Percentiles rank a stretch among this genome's conserved stretches.
phyloP scores from a whole-genome alignment of 2,888 invertebrate genomes.

The Eudasyphora cyanicolor region DNA sequence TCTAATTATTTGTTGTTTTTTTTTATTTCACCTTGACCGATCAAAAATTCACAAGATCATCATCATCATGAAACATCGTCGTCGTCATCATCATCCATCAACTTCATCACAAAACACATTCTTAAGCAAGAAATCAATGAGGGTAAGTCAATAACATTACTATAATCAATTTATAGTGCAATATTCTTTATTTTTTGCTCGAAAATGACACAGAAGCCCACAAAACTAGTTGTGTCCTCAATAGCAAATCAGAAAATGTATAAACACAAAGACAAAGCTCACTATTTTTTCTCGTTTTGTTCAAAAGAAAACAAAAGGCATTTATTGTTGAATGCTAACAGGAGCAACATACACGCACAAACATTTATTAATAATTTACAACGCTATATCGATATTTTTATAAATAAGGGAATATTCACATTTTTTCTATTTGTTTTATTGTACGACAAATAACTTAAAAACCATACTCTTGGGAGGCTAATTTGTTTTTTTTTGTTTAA shows the following conservation, averaged over 20 bases:
- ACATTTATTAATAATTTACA: conserved; percentile 36
- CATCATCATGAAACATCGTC: not conserved
- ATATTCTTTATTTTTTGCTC: not conserved
- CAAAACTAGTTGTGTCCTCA: conserved; percentile 17
- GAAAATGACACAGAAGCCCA: not conserved
- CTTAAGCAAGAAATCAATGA: no score
- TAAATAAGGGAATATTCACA: conserved; percentile 22
- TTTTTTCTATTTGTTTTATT: not conserved
- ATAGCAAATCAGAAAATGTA: not conserved
- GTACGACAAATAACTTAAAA: not conserved
- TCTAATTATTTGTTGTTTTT: no score
- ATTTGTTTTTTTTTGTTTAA: no score
- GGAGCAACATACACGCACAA: conserved; percentile 11
- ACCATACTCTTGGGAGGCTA: not conserved
- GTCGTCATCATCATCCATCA: not conserved
- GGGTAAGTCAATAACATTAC: conserved; percentile 6
- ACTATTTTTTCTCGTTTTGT: conserved; percentile 21
- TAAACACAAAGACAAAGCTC: not conserved
- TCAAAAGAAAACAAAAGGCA: conserved; percentile 49
- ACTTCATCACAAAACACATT: not conserved
- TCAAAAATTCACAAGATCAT: not conserved
- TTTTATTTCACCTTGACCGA: not conserved
- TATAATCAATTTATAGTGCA: no score
- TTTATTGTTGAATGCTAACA: conserved; percentile 55
- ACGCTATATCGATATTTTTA: not conserved